Base-by-base conservation (phyloP, 1,140 invertebrate genomes). In the Trichogramma pretiosum region DNA sequence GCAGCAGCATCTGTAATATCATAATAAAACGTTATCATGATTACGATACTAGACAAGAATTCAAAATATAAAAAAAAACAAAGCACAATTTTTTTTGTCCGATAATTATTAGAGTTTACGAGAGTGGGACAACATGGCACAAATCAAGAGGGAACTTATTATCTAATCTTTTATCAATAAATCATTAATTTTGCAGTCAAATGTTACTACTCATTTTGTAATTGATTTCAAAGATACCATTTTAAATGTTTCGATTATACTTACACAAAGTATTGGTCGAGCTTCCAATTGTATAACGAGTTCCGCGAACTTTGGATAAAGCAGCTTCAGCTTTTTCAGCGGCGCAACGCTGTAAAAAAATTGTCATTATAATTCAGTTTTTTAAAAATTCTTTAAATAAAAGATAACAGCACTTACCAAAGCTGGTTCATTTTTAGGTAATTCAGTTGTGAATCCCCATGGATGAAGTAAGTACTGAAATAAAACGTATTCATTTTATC, bases 361-460 rank as follows among this genome's bases (percentile, higher is more conserved):
- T 28, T 7, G 11, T 28, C n/a, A 28, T 7, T 7, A 28, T 11
- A 5, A 28, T 7, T 28, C 5, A 28, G 5, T 7, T 28, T 28
- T 28, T 11, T 5, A 28, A 28, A 28, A 7, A 28, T 5, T 7
- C 11, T 7, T 11, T 28, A 11, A 28, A 11, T 28, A 28, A 28
- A 28, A 28, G 24, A 7, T 11, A 28, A 7, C 24, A 28, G 5
- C 46, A 61, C 63, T 64, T 58, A 76, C 74, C 47, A 76, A 56
- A 16, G 64, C 56, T 16, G 64, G 56, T 52, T 73, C 72, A 47
- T 74, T 69, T 9, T 60, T 42, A 19, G 76, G 75, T 10, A 67
- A 45, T 4, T 55, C 37, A n/a, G 43, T 49, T 46, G 79, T 81
- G 59, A 78, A 84, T 21, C 83, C 84, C 79, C 82, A 87, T n/a